A percentile compares a stretch with the other conserved stretches of the same genome.
phyloP scores from a whole-genome alignment of 2,113 vertebrate species.

The Pluvianellus socialis region DNA sequence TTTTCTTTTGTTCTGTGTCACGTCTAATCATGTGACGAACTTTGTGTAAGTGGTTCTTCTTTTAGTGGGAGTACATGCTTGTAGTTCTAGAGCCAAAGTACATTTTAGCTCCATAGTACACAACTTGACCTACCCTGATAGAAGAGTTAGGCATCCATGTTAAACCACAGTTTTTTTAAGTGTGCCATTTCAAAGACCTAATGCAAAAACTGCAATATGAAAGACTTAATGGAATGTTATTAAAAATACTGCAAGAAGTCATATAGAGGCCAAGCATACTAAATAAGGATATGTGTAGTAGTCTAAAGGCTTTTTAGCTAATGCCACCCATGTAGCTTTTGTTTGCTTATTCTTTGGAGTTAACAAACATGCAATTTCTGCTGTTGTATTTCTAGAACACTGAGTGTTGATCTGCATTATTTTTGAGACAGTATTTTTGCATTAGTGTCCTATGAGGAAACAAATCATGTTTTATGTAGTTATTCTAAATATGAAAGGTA shows the following conservation, averaged over 20 bases:
- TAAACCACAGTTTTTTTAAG: background rate
- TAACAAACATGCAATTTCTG: background rate
- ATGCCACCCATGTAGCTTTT: background rate
- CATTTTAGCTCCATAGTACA: background rate
- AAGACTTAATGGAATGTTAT: background rate
- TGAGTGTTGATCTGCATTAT: background rate
- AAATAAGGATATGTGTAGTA: background rate
- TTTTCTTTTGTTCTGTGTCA: background rate
- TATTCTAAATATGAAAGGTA: background rate
- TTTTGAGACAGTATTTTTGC: background rate
- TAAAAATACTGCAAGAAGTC: background rate
- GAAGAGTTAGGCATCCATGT: background rate
- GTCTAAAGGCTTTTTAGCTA: background rate
- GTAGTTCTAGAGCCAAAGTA: background rate
- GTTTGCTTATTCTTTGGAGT: background rate
- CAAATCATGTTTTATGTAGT: background rate
- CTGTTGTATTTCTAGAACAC: background rate
- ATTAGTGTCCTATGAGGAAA: background rate
- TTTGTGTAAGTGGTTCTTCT: background rate
- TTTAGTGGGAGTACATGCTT: background rate
- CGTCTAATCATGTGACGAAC: rapidly evolving
- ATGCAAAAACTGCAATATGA: background rate
- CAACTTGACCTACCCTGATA: background rate
- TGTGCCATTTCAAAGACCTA: background rate
- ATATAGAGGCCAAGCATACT: background rate